Evolutionary conservation across 2,888 invertebrate genomes (phyloP).

Genomic region (Cephus runcator): DNA sequence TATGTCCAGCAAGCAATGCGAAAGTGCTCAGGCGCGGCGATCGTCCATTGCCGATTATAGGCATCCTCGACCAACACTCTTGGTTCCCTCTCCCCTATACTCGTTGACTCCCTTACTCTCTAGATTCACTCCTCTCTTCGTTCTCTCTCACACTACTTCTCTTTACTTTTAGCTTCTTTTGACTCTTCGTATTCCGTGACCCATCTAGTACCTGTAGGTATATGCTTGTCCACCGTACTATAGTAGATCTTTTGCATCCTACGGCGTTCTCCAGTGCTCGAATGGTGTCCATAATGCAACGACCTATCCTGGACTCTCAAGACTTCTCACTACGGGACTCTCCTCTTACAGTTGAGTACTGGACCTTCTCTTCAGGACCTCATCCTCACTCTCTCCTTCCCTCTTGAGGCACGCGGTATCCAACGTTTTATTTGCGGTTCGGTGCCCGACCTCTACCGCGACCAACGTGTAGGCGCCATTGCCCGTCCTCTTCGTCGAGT

Average conservation of each 20-base stretch:
- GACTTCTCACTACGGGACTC: neutral
- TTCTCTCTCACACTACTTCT: slow-evolving; percentile 30
- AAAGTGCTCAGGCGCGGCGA: slow-evolving; percentile 55
- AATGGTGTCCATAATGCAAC: neutral
- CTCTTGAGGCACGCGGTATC: neutral
- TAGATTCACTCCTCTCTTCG: slow-evolving; percentile 19
- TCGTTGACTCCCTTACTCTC: slow-evolving; percentile 24
- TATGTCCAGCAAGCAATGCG: neutral
- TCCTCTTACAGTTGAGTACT: neutral
- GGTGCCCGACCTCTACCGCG: slow-evolving; percentile 17
- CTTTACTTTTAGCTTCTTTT: slow-evolving; percentile 22
- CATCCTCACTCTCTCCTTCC: neutral
- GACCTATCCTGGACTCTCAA: neutral
- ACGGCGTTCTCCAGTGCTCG: neutral
- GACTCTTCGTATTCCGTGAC: neutral
- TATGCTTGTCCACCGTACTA: neutral
- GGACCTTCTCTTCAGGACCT: neutral
- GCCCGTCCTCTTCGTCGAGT: slow-evolving; percentile 32
- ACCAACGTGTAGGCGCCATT: slow-evolving; percentile 46
- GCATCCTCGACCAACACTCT: slow-evolving; percentile 43
- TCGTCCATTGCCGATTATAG: slow-evolving; percentile 60
- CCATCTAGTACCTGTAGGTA: neutral
- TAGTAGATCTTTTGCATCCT: neutral
- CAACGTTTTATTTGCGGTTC: neutral
- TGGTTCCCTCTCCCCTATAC: slow-evolving; percentile 30